A percentile compares a stretch with the other conserved stretches of the same genome.
Evolutionary conservation across 2,797 vertebrate genomes (phyloP).

Genomic region (Cirrhinus mrigala): DNA sequence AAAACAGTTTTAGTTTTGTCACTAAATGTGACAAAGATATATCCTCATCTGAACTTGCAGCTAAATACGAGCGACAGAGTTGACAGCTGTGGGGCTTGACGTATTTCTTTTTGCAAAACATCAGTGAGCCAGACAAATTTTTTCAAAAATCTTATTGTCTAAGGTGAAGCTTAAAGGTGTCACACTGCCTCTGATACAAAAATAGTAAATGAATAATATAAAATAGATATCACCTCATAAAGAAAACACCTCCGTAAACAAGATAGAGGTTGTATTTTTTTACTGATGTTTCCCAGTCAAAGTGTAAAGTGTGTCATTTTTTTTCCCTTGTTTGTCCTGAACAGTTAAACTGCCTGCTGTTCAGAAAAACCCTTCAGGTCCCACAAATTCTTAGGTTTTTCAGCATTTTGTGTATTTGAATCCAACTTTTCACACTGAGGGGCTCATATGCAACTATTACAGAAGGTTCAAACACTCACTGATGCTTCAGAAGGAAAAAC

Average conservation of each 20-base stretch:
- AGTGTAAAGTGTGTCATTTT: not conserved
- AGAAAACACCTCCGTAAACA: not conserved
- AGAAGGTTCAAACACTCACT: too few relatives aligned
- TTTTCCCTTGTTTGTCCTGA: too few relatives aligned
- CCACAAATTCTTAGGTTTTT: too few relatives aligned
- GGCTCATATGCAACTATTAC: too few relatives aligned
- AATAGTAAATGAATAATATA: constrained; percentile 5
- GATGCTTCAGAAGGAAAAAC: too few relatives aligned
- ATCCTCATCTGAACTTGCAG: constrained; percentile 16
- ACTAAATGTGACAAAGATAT: not conserved
- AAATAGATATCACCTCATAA: not conserved
- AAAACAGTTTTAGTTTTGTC: constrained; percentile 12
- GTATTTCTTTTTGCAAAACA: constrained; percentile 40
- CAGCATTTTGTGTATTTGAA: too few relatives aligned
- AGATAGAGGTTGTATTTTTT: not conserved
- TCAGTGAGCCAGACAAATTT: constrained; percentile 36
- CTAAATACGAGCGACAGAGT: constrained; percentile 17
- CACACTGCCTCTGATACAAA: not conserved
- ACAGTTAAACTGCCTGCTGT: too few relatives aligned
- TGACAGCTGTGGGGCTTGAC: constrained; percentile 25
- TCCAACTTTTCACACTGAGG: too few relatives aligned
- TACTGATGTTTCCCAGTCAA: not conserved
- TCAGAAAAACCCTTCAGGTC: too few relatives aligned
- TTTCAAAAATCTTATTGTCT: not conserved
- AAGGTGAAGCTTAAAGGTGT: not conserved